Percentiles rank a stretch among this genome's conserved stretches.
Evolutionary conservation across 2,888 invertebrate species (phyloP).

Genomic region (Ophioninae sp.): DNA sequence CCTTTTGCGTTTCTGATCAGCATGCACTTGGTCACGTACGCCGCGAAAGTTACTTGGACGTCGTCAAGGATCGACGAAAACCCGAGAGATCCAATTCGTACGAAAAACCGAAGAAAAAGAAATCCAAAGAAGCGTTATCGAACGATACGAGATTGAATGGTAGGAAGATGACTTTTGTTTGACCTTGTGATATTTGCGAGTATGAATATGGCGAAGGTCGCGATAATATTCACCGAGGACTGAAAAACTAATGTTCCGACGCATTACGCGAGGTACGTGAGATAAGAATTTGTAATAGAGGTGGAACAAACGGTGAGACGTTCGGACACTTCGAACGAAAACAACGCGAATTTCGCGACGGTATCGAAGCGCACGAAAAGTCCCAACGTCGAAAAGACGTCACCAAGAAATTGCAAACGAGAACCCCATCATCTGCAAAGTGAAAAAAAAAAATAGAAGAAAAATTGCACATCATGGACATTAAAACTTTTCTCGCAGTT

Average conservation of each 20-base stretch:
- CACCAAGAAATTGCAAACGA: background rate
- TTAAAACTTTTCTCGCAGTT: background rate
- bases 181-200: conserved; percentile 30
- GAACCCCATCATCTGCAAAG: background rate
- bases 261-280: background rate
- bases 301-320: conserved; percentile 1
- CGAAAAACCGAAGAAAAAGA: background rate
- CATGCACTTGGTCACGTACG: conserved; percentile 34
- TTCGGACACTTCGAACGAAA: background rate
- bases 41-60: background rate
- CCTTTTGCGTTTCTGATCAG: conserved; percentile 17
- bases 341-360: no score
- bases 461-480: background rate
- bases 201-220: conserved; percentile 1
- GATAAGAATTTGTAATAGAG: conserved; percentile 22
- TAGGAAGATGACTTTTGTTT: conserved; percentile 19
- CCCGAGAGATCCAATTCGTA: conserved; percentile 9
- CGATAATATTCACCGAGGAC: background rate
- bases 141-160: conserved; percentile 12
- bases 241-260: conserved; percentile 6
- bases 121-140: background rate
- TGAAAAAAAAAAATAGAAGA: background rate
- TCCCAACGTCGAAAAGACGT: background rate
- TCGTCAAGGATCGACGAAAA: conserved; percentile 15
- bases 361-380: no score